Percentiles rank a stretch among this genome's conserved stretches.
phyloP scores from a whole-genome alignment of 2,888 invertebrate species.

The Sinohyriopsis cumingii region DNA sequence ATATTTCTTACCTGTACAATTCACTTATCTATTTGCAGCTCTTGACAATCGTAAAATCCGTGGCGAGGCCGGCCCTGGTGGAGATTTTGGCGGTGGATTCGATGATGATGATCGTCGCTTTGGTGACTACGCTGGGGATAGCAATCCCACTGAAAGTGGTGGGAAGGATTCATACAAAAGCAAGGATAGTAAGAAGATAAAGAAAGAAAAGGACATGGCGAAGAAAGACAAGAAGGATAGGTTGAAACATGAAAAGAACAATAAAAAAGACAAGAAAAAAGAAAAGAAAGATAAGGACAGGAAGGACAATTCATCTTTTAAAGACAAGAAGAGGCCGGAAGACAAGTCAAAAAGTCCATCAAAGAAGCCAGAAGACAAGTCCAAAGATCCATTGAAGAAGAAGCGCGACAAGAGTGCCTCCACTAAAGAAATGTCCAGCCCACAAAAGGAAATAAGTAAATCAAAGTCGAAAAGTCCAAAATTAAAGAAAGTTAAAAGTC shows the following conservation, averaged over 20 bases:
- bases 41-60: not conserved
- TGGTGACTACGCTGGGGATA: constrained; percentile 1
- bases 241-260: constrained; percentile 8
- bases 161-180: constrained; percentile 5
- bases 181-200: constrained; percentile 16
- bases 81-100: not conserved
- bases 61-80: not conserved
- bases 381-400: too few species aligned
- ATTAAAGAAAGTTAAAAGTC: not conserved
- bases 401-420: not conserved
- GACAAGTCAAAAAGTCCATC: constrained; percentile 1
- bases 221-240: constrained; percentile 18
- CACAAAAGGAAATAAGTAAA: constrained; percentile 5
- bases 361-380: not conserved
- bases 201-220: constrained; percentile 14
- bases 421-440: constrained; percentile 3
- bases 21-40: not conserved
- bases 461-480: constrained; percentile 14
- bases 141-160: constrained; percentile 4
- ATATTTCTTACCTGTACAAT: too few species aligned
- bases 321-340: constrained; percentile 1
- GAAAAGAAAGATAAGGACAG: constrained; percentile 6
- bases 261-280: constrained; percentile 18
- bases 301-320: constrained; percentile 5
- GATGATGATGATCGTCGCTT: constrained; percentile 1